phyloP scores from a whole-genome alignment of 2,797 vertebrate genomes.

The Poecilia wingei region DNA sequence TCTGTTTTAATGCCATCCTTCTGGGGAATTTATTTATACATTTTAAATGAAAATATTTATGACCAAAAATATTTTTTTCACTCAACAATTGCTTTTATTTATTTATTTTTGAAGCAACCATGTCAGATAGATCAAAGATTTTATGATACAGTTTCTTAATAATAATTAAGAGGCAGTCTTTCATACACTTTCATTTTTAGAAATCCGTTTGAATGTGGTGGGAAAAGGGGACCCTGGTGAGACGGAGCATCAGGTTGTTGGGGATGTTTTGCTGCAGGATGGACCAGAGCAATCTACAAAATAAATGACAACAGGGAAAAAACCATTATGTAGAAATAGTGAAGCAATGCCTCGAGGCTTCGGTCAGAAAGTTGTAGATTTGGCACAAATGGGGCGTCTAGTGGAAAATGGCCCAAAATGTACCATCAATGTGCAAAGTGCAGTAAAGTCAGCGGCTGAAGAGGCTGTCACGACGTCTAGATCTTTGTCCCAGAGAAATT shows the following conservation, averaged over 20 bases:
- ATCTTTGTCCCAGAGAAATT: neutral
- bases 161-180: neutral
- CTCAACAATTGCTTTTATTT: neutral
- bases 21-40: too few species aligned
- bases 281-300: neutral
- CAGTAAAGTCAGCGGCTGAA: neutral
- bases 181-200: neutral
- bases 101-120: neutral
- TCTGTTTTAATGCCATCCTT: neutral
- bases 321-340: neutral
- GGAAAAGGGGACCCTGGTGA: neutral
- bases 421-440: neutral
- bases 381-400: neutral
- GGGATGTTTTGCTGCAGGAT: too few species aligned
- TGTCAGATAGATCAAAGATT: neutral
- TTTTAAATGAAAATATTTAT: neutral
- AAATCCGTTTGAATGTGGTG: neutral
- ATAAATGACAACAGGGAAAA: neutral
- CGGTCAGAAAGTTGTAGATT: neutral
- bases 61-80: neutral
- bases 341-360: neutral
- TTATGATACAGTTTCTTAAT: neutral
- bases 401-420: neutral
- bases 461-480: neutral
- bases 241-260: neutral